phyloP scores from a whole-genome alignment of 1,140 invertebrate genomes.

The Bilobella aurantiaca region DNA sequence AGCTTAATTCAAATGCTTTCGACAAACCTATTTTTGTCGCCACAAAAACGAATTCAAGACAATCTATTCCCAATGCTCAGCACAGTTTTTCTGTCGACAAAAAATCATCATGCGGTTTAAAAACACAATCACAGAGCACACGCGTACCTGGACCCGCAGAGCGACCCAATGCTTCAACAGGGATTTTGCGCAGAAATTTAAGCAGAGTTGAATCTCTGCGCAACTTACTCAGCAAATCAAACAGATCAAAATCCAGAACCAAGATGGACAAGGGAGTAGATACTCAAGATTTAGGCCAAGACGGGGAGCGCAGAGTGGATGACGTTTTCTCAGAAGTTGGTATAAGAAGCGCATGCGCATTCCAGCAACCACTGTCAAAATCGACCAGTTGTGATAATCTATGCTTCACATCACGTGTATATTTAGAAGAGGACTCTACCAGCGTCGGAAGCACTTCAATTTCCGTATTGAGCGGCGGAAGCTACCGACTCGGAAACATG shows the following conservation, averaged over 20 bases:
- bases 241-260: not conserved
- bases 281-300: conserved; percentile 13
- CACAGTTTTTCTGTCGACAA: conserved; percentile 7
- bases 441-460: not conserved
- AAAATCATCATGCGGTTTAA: too few relatives aligned
- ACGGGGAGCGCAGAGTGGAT: conserved; percentile 3
- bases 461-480: not conserved
- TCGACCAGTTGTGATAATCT: conserved; percentile 34
- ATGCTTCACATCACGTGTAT: conserved; percentile 1
- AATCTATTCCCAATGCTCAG: not conserved
- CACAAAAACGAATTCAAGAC: too few relatives aligned
- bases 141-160: too few relatives aligned
- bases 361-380: conserved; percentile 13
- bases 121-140: too few relatives aligned
- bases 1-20: not conserved
- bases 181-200: conserved; percentile 40
- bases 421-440: not conserved
- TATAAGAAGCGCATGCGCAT: not conserved
- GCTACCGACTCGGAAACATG: not conserved
- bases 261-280: conserved; percentile 26
- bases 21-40: too few relatives aligned
- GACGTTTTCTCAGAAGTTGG: not conserved
- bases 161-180: not conserved
- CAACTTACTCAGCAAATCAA: conserved; percentile 39
- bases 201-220: conserved; percentile 49